Evolutionary conservation across 92 coral and sea anemone genomes (phyloP), one percentile per base, ranked within the genome.

Genomic region (Nematostella vectensis): DNA sequence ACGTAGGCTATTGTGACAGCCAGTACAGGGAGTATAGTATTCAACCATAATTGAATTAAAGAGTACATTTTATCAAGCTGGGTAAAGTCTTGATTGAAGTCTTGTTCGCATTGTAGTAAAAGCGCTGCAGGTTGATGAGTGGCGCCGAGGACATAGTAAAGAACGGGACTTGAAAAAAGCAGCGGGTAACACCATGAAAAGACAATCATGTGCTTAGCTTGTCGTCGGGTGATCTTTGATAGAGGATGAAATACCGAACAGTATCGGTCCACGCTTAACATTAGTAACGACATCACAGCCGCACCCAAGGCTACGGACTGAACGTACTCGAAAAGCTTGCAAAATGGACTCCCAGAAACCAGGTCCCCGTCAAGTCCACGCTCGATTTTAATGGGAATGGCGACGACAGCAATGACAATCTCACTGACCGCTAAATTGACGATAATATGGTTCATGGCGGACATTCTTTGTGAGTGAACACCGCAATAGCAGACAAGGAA

Each of bases 391-490:
- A 82, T 72, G 2, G 99, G 99, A 11, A 93, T 68, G 10, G 71
- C 99, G 13, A 86, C 59, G 4, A 63, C 44, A 0, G 88, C 88
- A 0, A 93, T 64, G 2, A 79, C 71, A 17, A 88, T 51, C 45
- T 93, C 99, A 19, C 93, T 95, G 29, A 88, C 66, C n/a, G 99
- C 88, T 25, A 87, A 54, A 68, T 93, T 93, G 31, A 93, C 96
- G 56, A 93, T 93, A 54, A 93, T 61, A 30, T 80, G 81, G 65
- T 93, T 93, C 99, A 93, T 93, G 13, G 99, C 99, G 3, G 82
- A 80, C 80, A 78, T 78, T 22, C 96, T 76, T 17, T 89, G 89
- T 0, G 99, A 78, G 45, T 86, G 62, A 25, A 86, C 61, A 11
- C 99, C 99, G 25, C 99, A 93, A 72, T 93, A 93, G 40, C 93